A percentile compares a stretch with the other conserved stretches of the same genome.
These are phyloP conservation scores for Cabera pusaria DNA, from an alignment of 2,888 invertebrate species.

Conservation along the genomic window DNA sequence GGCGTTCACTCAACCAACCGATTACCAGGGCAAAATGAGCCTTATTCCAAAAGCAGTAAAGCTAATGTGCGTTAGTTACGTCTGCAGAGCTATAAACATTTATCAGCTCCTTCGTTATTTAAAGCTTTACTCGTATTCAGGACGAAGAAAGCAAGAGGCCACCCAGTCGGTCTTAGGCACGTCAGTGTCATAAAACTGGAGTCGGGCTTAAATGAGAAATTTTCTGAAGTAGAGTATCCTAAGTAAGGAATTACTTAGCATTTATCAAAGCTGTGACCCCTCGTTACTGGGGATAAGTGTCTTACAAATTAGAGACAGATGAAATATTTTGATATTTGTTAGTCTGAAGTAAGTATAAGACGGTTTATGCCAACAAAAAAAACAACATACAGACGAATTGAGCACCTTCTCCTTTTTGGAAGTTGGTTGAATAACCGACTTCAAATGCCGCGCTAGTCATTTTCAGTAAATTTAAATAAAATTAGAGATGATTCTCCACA, in stretches of 20 bases:
- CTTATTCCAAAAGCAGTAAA: constrained; percentile 14
- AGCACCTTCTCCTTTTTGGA: no score
- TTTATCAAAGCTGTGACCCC: constrained; percentile 10
- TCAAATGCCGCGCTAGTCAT: no score
- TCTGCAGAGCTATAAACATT: constrained; percentile 41
- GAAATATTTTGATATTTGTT: neutral
- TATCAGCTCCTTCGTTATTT: constrained; percentile 48
- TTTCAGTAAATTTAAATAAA: no score
- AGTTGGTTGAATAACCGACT: no score
- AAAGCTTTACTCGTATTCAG: constrained; percentile 46
- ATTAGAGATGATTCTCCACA: no score
- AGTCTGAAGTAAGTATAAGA: no score
- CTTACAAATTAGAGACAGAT: neutral
- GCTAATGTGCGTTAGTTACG: constrained; percentile 4
- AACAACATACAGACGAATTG: no score
- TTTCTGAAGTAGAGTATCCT: constrained; percentile 14
- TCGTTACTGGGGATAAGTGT: constrained; percentile 6
- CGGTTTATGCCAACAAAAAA: no score
- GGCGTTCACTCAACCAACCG: constrained; percentile 3
- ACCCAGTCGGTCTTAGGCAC: constrained; percentile 25
- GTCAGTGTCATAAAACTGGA: constrained; percentile 26
- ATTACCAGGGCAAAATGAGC: constrained; percentile 14
- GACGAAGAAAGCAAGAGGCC: constrained; percentile 26
- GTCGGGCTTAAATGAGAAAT: constrained; percentile 27
- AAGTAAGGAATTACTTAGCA: constrained; percentile 20